Conservation (phyloP, 2,113 vertebrate genomes). For the Pandion haliaetus region DNA sequence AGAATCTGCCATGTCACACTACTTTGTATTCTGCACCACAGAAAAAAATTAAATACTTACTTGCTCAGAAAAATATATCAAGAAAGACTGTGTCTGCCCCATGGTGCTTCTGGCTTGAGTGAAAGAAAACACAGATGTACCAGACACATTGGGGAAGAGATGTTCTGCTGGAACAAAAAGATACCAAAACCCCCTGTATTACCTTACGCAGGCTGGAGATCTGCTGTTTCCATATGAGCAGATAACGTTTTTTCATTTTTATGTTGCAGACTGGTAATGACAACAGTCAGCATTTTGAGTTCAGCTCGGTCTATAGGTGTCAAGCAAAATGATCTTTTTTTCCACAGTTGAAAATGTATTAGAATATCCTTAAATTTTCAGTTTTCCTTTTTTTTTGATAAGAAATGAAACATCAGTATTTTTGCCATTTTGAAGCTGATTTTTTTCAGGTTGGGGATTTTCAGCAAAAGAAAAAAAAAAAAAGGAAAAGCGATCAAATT, state of each 20-base stretch:
- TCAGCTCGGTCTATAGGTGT: background rate
- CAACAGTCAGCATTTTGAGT: background rate
- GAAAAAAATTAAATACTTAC: background rate
- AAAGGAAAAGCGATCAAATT: background rate
- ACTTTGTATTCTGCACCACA: background rate
- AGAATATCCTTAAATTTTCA: background rate
- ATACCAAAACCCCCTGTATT: background rate
- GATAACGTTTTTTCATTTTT: background rate
- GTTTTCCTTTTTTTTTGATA: background rate
- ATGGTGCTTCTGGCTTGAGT: background rate
- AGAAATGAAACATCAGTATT: background rate
- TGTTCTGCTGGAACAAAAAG: background rate
- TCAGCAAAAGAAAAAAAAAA: background rate
- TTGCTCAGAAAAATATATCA: background rate
- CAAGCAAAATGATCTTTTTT: background rate
- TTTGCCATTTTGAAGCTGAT: background rate
- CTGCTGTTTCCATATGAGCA: background rate
- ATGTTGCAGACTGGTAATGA: background rate
- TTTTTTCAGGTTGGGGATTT: background rate
- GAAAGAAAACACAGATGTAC: slow-evolving; percentile 9
- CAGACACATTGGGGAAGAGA: background rate
- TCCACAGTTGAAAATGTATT: background rate
- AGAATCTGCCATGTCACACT: background rate
- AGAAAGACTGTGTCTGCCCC: background rate
- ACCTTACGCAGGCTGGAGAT: background rate